These are phyloP conservation scores for Porites evermanni DNA, from an alignment of 92 coral and sea anemone genomes.

Conservation along the genomic window DNA sequence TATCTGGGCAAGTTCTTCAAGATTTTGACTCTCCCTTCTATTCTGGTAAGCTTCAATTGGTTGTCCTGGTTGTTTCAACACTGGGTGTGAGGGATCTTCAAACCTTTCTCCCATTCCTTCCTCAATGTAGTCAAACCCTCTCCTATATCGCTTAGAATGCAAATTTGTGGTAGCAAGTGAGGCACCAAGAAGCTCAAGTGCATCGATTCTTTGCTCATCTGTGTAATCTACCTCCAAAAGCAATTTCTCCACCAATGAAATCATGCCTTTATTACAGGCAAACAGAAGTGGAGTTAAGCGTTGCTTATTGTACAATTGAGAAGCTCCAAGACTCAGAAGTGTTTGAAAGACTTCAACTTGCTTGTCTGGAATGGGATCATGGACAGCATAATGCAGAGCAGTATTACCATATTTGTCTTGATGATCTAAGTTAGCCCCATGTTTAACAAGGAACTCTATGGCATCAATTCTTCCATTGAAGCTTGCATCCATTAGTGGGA, in stretches of 20 bases:
- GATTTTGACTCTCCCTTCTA: slow-evolving; percentile 62
- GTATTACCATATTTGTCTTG: background rate
- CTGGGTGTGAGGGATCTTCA: slow-evolving; percentile 16
- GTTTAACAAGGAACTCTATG: background rate
- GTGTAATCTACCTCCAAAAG: background rate
- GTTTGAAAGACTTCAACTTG: background rate
- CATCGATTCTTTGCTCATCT: slow-evolving; percentile 12
- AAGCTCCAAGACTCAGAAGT: background rate
- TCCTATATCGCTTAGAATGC: slow-evolving; percentile 51
- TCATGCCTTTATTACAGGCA: slow-evolving; percentile 73
- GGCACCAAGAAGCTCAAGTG: slow-evolving; percentile 74
- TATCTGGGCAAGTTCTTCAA: slow-evolving; percentile 50
- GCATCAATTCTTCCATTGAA: background rate
- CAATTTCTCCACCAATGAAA: slow-evolving; percentile 66
- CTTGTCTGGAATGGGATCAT: background rate
- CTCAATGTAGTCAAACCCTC: slow-evolving; percentile 55
- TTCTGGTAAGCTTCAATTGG: slow-evolving; percentile 70
- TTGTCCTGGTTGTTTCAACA: slow-evolving; percentile 38
- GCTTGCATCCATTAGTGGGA: background rate
- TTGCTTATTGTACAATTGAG: slow-evolving; percentile 52
- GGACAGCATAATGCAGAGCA: background rate
- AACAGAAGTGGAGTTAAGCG: slow-evolving; percentile 67
- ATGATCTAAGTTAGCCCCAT: background rate
- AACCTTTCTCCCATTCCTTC: slow-evolving; percentile 62
- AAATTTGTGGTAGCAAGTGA: slow-evolving; percentile 71